Conservation (phyloP, 2,888 invertebrate genomes). For the Deladenus siricidicola region DNA sequence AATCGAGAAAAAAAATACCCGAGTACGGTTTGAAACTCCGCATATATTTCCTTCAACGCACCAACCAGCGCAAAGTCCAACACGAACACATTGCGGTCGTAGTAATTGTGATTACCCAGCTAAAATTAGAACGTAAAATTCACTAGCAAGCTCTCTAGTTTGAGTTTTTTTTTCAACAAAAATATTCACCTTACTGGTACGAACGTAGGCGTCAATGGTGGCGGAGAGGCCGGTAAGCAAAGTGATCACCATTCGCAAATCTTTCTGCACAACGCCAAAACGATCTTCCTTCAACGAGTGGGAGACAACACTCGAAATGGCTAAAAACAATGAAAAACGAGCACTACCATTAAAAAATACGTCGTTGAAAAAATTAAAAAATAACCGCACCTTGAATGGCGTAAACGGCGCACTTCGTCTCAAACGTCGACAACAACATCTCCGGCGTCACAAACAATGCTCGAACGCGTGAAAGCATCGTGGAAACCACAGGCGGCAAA, state of each 20-base stretch:
- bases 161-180: no score
- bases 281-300: slow-evolving; percentile 12
- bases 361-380: no score
- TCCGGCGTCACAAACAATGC: neutral
- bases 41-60: neutral
- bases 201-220: slow-evolving; percentile 16
- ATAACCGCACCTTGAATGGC: slow-evolving; percentile 15
- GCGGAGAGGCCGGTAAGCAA: slow-evolving; percentile 11
- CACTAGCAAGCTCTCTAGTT: no score
- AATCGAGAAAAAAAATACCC: neutral
- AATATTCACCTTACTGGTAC: slow-evolving; percentile 10
- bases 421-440: slow-evolving; percentile 2
- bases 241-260: slow-evolving; percentile 6
- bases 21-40: neutral
- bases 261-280: slow-evolving; percentile 17
- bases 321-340: slow-evolving; percentile 1
- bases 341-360: no score
- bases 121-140: neutral
- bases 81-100: neutral
- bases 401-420: slow-evolving; percentile 5
- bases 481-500: neutral
- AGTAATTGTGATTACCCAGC: neutral
- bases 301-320: slow-evolving; percentile 4
- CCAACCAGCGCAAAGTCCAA: neutral
- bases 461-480: neutral